A percentile compares a stretch with the other conserved stretches of the same genome.
Conservation (phyloP, 2,797 vertebrate genomes). For the Coendou prehensilis region DNA sequence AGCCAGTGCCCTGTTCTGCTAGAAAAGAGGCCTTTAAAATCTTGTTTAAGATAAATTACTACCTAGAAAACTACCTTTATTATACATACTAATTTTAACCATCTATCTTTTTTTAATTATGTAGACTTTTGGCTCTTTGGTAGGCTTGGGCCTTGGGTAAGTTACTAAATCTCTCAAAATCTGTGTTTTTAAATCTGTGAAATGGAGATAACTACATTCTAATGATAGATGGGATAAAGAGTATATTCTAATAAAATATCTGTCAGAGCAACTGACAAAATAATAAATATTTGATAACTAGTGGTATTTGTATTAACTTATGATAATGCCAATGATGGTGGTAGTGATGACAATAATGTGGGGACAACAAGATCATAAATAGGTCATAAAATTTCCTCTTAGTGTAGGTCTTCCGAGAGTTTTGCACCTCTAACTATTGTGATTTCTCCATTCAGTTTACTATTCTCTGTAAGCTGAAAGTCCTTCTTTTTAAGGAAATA, state of each 20-base stretch:
- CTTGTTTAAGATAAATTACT: neutral
- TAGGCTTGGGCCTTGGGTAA: neutral
- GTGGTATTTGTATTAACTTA: neutral
- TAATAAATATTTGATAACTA: neutral
- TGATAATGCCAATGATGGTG: neutral
- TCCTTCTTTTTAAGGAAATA: constrained; percentile 71
- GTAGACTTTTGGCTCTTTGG: neutral
- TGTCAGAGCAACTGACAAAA: constrained; percentile 50
- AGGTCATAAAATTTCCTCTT: constrained; percentile 11
- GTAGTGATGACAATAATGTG: neutral
- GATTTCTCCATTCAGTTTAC: constrained; percentile 42
- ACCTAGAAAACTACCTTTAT: neutral
- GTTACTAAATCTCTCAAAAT: constrained; percentile 16
- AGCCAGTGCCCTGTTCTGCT: neutral
- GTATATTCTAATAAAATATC: constrained; percentile 20
- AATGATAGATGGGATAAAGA: neutral
- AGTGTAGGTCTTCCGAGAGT: neutral
- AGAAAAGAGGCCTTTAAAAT: neutral
- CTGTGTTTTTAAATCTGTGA: neutral
- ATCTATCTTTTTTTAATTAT: neutral
- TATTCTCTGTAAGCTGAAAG: neutral
- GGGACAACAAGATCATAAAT: neutral
- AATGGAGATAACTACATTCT: neutral
- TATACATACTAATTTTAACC: neutral
- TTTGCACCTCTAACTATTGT: neutral